A percentile compares a stretch with the other conserved stretches of the same genome.
Conservation (phyloP, 2,888 invertebrate species). For the Pristionchus fissidentatus region DNA sequence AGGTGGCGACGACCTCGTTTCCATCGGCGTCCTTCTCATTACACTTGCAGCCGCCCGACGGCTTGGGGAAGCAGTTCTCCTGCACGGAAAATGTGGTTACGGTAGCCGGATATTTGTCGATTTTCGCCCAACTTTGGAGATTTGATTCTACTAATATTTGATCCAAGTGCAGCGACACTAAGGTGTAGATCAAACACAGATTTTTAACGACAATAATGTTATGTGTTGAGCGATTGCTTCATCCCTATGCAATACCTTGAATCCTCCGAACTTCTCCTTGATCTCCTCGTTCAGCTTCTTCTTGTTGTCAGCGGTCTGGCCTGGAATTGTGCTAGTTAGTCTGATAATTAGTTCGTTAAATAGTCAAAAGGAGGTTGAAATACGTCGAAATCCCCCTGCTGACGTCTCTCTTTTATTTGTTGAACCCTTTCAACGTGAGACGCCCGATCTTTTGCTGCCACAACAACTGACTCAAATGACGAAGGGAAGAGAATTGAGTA, state of each 20-base stretch:
- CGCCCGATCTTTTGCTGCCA: background rate
- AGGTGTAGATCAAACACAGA: too few species aligned
- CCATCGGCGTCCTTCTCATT: constrained; percentile 70
- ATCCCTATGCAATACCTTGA: constrained; percentile 52
- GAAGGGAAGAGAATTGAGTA: constrained; percentile 24
- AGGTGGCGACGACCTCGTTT: constrained; percentile 67
- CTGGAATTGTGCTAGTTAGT: constrained; percentile 50
- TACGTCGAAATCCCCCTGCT: background rate
- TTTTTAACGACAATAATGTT: too few species aligned
- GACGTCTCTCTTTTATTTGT: too few species aligned
- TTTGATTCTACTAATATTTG: too few species aligned
- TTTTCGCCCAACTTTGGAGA: too few species aligned
- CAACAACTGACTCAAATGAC: background rate
- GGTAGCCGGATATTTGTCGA: background rate
- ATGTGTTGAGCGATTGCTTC: background rate
- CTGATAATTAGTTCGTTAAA: background rate
- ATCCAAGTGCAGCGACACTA: too few species aligned
- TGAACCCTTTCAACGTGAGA: background rate
- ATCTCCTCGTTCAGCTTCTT: constrained; percentile 71
- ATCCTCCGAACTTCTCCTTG: constrained; percentile 68
- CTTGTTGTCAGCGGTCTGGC: constrained; percentile 71
- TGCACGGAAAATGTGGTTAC: background rate
- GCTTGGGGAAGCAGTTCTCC: constrained; percentile 72
- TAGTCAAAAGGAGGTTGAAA: too few species aligned
- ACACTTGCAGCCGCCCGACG: constrained; percentile 70